Base-by-base conservation (phyloP, 2,797 vertebrate genomes). In the Zalophus californianus region DNA sequence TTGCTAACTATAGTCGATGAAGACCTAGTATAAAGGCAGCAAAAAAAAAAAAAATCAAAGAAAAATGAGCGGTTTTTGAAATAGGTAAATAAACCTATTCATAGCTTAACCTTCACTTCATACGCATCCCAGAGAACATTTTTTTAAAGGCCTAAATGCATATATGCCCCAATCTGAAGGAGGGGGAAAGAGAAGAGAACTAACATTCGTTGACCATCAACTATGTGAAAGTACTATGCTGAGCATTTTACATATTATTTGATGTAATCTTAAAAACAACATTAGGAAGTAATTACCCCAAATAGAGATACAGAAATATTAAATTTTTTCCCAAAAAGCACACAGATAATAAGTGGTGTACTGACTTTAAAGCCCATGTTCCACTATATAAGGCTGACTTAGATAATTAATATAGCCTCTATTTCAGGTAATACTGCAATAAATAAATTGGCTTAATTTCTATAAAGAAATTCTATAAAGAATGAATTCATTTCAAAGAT, bases 1-100 rank as follows among this genome's bases (percentile, higher is more conserved):
- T 25, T 58, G 70, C 82, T 73, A 8, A 92, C 70, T 95, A 90
- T 48, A 64, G 95, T 83, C 77, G 82, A 80, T 12, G 54, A 97
- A 97, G 98, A 82, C 98, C 98, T 99, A 94, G 64, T 75, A 16
- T 84, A 92, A 80, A 79, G 1, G 29, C 16, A 93, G 5, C 0
- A 14, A 41, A 38, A 73, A 41, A 73, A 41, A 73, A 50, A 84
- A 44, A 25, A 87, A 85, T 41, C 18, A 97, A 44, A 56, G 52
- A 27, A 64, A 80, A 84, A 91, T 56, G 52, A 90, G n/a, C 54
- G 48, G 32, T 44, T 89, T 93, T 48, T 89, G 41, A 92, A 82
- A 66, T 3, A 82, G 9, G 12, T 72, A 27, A 85, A 73, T 38
- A 56, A 15, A 90, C 12, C 38, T 56, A 70, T 29, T 94, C 10